Conservation (phyloP, 2,888 invertebrate species). For the Prosapia bicincta region DNA sequence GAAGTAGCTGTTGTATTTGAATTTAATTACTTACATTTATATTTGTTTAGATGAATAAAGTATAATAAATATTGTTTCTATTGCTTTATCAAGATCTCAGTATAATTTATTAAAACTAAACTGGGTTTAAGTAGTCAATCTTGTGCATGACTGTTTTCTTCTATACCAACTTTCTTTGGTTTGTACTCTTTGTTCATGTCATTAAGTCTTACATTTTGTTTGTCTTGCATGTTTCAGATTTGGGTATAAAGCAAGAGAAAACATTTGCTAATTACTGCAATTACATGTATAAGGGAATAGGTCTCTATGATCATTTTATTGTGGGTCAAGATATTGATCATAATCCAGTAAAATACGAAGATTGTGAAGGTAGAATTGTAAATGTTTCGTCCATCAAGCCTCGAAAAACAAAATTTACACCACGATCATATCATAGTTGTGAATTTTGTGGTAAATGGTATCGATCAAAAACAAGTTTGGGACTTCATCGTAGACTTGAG, state of each 20-base stretch:
- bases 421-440: constrained; percentile 33
- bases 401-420: constrained; percentile 27
- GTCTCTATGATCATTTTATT: constrained; percentile 43
- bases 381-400: constrained; percentile 21
- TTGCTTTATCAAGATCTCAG: no score
- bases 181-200: no score
- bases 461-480: constrained; percentile 40
- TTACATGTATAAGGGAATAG: constrained; percentile 23
- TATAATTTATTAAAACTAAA: background rate
- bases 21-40: no score
- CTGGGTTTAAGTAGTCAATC: background rate
- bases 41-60: no score
- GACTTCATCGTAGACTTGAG: constrained; percentile 41
- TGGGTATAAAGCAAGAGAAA: background rate
- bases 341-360: constrained; percentile 13
- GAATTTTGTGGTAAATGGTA: constrained; percentile 41
- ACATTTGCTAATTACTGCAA: constrained; percentile 12
- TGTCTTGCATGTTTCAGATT: constrained; percentile 15
- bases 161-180: background rate
- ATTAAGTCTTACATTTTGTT: background rate
- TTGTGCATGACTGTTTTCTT: background rate
- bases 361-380: constrained; percentile 13
- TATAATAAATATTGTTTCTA: no score
- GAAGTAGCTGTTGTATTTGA: no score
- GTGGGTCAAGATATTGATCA: constrained; percentile 12